phyloP scores from a whole-genome alignment of 2,888 invertebrate species.

The Arge pagana region DNA sequence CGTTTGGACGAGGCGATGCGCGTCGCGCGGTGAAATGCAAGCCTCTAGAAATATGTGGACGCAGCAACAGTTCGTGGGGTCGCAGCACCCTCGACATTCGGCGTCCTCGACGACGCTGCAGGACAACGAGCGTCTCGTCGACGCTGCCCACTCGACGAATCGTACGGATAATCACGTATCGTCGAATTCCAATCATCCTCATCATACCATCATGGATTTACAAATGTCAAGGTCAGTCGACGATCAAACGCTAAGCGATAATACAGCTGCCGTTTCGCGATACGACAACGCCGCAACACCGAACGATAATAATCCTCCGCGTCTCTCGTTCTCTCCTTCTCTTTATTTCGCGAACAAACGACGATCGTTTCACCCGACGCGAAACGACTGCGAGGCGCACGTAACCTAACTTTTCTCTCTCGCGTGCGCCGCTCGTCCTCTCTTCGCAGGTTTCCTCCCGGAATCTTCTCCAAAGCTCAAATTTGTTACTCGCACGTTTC shows the following conservation, averaged over 20 bases:
- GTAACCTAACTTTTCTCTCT: no score
- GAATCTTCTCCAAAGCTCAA: no score
- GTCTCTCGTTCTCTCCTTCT: no score
- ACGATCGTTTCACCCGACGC: no score
- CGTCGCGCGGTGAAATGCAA: neutral
- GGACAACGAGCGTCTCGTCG: no score
- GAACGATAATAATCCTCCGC: no score
- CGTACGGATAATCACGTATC: constrained; percentile 26
- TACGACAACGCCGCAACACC: no score
- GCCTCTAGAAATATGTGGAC: constrained; percentile 13
- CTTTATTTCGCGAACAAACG: no score
- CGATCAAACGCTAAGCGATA: constrained; percentile 1
- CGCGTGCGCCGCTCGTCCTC: no score
- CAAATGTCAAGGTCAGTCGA: constrained; percentile 30
- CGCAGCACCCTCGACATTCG: constrained; percentile 27
- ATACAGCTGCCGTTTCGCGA: constrained; percentile 24
- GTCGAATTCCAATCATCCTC: constrained; percentile 25
- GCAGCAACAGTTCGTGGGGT: constrained; percentile 35
- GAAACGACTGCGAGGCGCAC: no score
- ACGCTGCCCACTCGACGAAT: constrained; percentile 26
- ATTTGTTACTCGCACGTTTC: no score
- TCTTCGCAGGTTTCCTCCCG: no score
- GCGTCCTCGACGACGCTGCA: constrained; percentile 29
- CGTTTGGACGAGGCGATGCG: neutral
- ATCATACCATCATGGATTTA: constrained; percentile 32